phyloP scores from a whole-genome alignment of 2,113 vertebrate genomes.

The Melanocharis versteri region DNA sequence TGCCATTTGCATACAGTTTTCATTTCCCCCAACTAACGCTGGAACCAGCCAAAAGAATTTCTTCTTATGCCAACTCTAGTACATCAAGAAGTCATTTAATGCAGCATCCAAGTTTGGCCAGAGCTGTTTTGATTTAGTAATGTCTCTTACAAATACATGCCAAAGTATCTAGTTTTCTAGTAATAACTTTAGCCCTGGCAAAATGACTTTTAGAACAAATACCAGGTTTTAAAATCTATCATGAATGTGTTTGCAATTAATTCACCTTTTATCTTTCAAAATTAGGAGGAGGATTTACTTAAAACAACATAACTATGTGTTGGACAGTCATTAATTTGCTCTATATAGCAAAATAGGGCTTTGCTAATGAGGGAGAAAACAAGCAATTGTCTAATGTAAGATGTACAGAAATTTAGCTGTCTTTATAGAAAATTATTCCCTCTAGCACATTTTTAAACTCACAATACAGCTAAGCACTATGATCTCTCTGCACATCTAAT shows the following conservation, averaged over 20 bases:
- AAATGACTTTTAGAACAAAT: not conserved
- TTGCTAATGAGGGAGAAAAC: not conserved
- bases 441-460: not conserved
- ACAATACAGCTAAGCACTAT: not conserved
- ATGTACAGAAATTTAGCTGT: not conserved
- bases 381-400: not conserved
- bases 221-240: not conserved
- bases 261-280: not conserved
- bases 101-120: not conserved
- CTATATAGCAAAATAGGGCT: not conserved
- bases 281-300: not conserved
- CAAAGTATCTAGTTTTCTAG: not conserved
- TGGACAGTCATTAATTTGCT: not conserved
- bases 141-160: not conserved
- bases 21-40: not conserved
- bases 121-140: constrained; percentile 19
- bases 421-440: not conserved
- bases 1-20: not conserved
- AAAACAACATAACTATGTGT: not conserved
- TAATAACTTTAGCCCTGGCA: not conserved
- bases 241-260: not conserved
- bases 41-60: not conserved
- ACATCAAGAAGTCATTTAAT: not conserved
- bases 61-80: not conserved
- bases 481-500: not conserved